Conservation (phyloP, 2,888 invertebrate genomes). For the Lepidonotus clava region DNA sequence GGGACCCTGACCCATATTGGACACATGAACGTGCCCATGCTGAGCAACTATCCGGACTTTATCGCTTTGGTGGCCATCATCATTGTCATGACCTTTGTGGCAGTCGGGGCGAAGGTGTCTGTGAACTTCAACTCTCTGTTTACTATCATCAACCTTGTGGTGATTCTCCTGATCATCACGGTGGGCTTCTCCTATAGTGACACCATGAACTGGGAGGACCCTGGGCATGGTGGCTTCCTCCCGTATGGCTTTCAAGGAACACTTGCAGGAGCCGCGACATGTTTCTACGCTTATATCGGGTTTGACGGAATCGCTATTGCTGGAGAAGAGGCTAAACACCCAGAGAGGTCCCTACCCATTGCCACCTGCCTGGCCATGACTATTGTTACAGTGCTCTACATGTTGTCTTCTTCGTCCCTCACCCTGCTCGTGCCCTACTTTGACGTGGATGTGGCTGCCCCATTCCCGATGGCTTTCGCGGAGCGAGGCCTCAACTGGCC, state of each 20-base stretch:
- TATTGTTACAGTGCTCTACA: conserved; percentile 75
- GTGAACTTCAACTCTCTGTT: conserved; percentile 79
- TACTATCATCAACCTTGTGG: conserved; percentile 75
- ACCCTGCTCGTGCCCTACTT: conserved; percentile 76
- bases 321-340: conserved; percentile 80
- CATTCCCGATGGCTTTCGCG: conserved; percentile 75
- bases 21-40: conserved; percentile 64
- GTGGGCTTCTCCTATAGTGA: conserved; percentile 92
- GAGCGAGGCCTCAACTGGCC: conserved; percentile 72
- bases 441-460: conserved; percentile 71
- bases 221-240: conserved; percentile 71
- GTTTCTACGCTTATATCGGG: conserved; percentile 80
- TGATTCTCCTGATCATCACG: conserved; percentile 78
- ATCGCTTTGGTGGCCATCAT: conserved; percentile 77
- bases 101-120: conserved; percentile 77
- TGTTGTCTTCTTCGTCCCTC: conserved; percentile 73
- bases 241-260: conserved; percentile 75
- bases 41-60: conserved; percentile 78
- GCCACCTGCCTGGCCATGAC: conserved; percentile 74
- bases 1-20: conserved; percentile 65
- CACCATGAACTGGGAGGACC: conserved; percentile 87
- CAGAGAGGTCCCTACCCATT: conserved; percentile 78
- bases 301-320: conserved; percentile 80
- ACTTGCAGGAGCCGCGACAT: conserved; percentile 79
- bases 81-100: conserved; percentile 77